These are phyloP conservation scores for Ammodytes dubius DNA, from an alignment of 2,113 vertebrate species.

Conservation along the genomic window DNA sequence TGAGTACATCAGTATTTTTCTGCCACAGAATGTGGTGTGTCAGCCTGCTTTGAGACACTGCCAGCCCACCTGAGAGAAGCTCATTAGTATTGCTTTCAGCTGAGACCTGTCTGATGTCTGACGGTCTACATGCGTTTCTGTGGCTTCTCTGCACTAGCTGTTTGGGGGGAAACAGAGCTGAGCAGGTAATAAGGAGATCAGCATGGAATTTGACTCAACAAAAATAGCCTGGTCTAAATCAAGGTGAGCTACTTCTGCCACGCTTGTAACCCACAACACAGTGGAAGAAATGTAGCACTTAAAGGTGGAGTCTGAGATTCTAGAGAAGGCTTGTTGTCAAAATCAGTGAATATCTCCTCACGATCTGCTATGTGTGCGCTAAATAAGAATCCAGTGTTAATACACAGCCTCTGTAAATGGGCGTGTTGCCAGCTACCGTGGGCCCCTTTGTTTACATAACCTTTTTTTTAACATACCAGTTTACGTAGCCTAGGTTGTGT, in stretches of 20 bases:
- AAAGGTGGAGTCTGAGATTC: not conserved
- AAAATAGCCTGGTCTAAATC: constrained; percentile 48
- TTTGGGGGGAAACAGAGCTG: constrained; percentile 37
- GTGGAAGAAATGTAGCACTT: constrained; percentile 14
- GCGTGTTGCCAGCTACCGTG: too few species aligned
- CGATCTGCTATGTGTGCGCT: too few species aligned
- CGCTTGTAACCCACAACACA: constrained; percentile 31
- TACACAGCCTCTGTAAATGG: too few species aligned
- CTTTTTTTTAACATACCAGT: too few species aligned
- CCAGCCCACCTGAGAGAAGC: constrained; percentile 49
- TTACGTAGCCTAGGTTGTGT: too few species aligned
- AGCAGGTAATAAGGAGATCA: constrained; percentile 51
- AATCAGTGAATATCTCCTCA: too few species aligned
- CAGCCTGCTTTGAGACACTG: constrained; percentile 30
- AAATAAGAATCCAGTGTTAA: too few species aligned
- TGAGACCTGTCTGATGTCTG: constrained; percentile 50
- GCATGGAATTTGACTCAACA: constrained; percentile 51
- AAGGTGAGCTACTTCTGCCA: constrained; percentile 37
- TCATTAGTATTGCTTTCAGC: constrained; percentile 55
- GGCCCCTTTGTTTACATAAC: too few species aligned
- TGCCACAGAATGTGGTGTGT: not conserved
- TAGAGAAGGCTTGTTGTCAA: too few species aligned
- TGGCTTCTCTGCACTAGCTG: constrained; percentile 33
- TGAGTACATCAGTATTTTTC: constrained; percentile 10
- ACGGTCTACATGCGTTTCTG: constrained; percentile 43